These are phyloP conservation scores for Metallyticus violacea DNA, from an alignment of 2,888 invertebrate genomes.

Conservation along the genomic window DNA sequence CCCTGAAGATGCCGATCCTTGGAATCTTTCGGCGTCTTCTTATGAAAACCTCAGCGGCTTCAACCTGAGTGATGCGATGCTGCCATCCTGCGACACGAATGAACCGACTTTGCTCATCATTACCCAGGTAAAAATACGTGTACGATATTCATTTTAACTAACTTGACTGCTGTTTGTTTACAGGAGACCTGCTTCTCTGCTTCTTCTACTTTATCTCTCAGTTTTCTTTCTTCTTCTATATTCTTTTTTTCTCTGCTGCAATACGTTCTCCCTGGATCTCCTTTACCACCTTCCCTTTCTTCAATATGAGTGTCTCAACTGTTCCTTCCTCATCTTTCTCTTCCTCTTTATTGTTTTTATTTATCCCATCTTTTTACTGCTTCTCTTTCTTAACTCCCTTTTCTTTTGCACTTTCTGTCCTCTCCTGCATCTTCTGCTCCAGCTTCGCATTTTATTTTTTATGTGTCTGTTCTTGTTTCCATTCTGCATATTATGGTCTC, in stretches of 20 bases:
- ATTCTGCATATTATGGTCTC: background rate
- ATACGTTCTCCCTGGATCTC: conserved; percentile 32
- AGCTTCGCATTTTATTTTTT: conserved; percentile 38
- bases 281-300: conserved; percentile 40
- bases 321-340: background rate
- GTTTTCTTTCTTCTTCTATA: too few relatives aligned
- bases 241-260: too few relatives aligned
- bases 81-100: background rate
- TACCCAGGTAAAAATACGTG: background rate
- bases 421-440: conserved; percentile 34
- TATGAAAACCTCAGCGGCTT: background rate
- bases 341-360: background rate
- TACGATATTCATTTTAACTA: too few relatives aligned
- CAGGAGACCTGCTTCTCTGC: too few relatives aligned
- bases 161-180: too few relatives aligned
- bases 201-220: too few relatives aligned
- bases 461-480: conserved; percentile 35
- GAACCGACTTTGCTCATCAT: background rate
- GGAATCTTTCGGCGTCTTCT: background rate
- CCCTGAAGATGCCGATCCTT: background rate
- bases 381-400: conserved; percentile 34
- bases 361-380: background rate
- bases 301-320: conserved; percentile 37
- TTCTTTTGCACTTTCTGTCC: conserved; percentile 39
- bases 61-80: background rate